Evolutionary conservation across 2,888 invertebrate genomes (phyloP).

Genomic region (Odiellus spinosus): DNA sequence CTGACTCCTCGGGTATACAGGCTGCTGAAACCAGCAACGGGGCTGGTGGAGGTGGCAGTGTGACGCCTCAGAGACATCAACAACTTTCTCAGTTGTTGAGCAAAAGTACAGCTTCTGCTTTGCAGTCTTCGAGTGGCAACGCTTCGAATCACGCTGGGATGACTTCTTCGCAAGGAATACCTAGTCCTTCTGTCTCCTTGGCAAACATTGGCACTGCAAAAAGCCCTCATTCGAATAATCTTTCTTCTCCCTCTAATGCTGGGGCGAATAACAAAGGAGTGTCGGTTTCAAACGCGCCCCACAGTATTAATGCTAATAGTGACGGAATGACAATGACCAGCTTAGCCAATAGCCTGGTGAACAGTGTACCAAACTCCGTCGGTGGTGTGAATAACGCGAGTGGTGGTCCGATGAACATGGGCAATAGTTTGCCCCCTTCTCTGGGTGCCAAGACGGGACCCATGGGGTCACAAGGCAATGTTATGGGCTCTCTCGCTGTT

Average conservation of each 20-base stretch:
- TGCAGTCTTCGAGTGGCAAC: constrained; percentile 9
- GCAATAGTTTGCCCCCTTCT: too few relatives aligned
- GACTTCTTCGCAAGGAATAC: constrained; percentile 11
- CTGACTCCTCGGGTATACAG: constrained; percentile 12
- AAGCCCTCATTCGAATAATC: constrained; percentile 20
- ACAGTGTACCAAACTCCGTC: constrained; percentile 7
- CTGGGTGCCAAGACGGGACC: constrained; percentile 9
- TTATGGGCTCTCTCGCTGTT: constrained; percentile 11
- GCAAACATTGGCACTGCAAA: constrained; percentile 17
- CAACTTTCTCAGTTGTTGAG: constrained; percentile 19
- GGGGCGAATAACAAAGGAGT: constrained; percentile 41
- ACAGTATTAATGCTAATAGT: constrained; percentile 20
- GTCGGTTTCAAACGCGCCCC: constrained; percentile 19
- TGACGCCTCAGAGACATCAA: constrained; percentile 16
- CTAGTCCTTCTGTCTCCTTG: constrained; percentile 18
- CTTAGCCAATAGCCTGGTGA: constrained; percentile 17
- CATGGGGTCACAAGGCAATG: constrained; percentile 13
- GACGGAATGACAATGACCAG: constrained; percentile 15
- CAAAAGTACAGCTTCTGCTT: constrained; percentile 13
- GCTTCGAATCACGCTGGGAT: constrained; percentile 12
- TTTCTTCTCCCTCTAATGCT: constrained; percentile 59
- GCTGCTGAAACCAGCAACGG: constrained; percentile 5
- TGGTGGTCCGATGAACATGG: constrained; percentile 6
- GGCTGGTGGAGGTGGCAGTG: constrained; percentile 5
- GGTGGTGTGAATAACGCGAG: constrained; percentile 12